Conservation (phyloP, 1,140 invertebrate genomes). For the Branchinecta lynchi region DNA sequence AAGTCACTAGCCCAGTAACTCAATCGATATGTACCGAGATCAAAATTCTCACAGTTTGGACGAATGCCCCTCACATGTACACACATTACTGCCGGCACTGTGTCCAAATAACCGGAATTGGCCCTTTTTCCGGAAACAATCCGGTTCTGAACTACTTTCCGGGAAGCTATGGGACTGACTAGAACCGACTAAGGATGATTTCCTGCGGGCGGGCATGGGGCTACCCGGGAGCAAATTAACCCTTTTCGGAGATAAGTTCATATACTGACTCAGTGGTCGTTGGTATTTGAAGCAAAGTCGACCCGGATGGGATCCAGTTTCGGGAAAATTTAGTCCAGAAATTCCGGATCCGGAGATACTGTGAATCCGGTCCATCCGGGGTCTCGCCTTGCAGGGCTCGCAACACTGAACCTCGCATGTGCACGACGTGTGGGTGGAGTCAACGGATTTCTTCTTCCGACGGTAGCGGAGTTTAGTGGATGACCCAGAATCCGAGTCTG, state of each 20-base stretch:
- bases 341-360: not conserved
- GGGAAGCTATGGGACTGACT: not conserved
- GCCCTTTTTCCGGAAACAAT: not conserved
- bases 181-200: not conserved
- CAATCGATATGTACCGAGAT: no score
- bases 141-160: not conserved
- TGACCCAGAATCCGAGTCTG: constrained; percentile 5
- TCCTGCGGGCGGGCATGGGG: not conserved
- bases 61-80: not conserved
- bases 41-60: not conserved
- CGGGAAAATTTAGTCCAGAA: not conserved
- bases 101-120: not conserved
- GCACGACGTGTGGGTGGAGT: not conserved
- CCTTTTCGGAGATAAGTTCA: not conserved
- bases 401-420: not conserved
- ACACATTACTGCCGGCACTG: not conserved
- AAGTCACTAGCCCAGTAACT: no score
- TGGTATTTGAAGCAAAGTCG: not conserved
- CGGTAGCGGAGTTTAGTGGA: not conserved
- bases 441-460: not conserved
- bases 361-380: not conserved
- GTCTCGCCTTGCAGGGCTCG: not conserved
- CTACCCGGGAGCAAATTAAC: not conserved
- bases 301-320: not conserved
- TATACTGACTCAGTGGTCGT: not conserved